Base-by-base conservation (phyloP, 2,888 invertebrate species). In the Nezara viridula region DNA sequence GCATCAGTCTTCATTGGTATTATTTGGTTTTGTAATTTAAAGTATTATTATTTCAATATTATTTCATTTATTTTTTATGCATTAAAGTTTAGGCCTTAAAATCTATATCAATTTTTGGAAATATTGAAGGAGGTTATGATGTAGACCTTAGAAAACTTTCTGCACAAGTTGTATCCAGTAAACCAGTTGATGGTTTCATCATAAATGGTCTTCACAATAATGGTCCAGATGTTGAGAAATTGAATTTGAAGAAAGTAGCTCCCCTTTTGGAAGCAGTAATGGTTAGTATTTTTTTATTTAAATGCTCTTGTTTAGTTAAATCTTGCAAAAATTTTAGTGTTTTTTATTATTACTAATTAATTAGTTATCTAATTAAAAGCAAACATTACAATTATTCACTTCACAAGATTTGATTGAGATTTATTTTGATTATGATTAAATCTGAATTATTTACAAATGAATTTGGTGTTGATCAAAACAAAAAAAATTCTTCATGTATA, bases 161-260 rank as follows among this genome's bases (percentile, higher is more conserved):
- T 88, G 95, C 96, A 32, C 93, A 95, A 91, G 94, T 94, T 89
- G 93, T 96, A 49, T 93, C 94, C 86, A 66, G 73, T 55, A 93
- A 95, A 32, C 93, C 95, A 37, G 93, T 97, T 88, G 93, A 93
- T 89, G 98, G 98, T 5, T 96, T 96, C 92, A 94, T 97, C 3
- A 94, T 98, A 81, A 97, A 97, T 92, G 98, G 98, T 3, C 94
- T 98, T 89, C 96, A 97, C 91, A 95, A 95, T 91, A 96, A 96
- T 92, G 96, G 96, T 90, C 93, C 95, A 91, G 93, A 95, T 91
- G 93, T 94, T 90, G 93, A 95, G 92, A 92, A 94, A 91, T 92
- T 95, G 89, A 91, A 93, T 7, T 92, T 93, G 91, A 93, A 94
- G 10, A 94, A 94, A 89, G 92, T 97, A 44, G 93, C 94, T 91